Percentiles rank a stretch among this genome's conserved stretches.
Conservation (phyloP, 2,888 invertebrate genomes). For the Drosophila merina region DNA sequence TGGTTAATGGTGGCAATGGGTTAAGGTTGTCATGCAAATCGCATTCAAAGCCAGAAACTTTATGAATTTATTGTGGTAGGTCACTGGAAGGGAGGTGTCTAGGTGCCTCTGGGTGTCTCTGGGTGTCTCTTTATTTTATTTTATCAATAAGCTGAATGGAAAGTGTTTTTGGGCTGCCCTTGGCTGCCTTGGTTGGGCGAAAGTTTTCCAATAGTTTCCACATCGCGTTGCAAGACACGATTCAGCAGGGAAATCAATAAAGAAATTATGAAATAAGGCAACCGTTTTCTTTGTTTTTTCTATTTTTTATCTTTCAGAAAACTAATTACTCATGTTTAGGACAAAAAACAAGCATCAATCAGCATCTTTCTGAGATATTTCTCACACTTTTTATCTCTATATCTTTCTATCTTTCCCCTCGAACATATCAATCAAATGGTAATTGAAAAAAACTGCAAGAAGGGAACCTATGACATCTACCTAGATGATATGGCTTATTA, state of each 20-base stretch:
- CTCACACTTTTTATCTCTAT: conserved; percentile 4
- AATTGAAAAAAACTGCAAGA: conserved; percentile 29
- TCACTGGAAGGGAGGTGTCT: conserved; percentile 1
- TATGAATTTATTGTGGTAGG: conserved; percentile 29
- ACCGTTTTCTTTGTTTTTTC: not conserved
- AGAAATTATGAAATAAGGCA: not conserved
- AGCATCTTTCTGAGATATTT: not conserved
- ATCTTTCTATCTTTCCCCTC: conserved; percentile 7
- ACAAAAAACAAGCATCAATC: not conserved
- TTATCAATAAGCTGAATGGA: conserved; percentile 18
- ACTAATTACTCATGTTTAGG: conserved; percentile 1
- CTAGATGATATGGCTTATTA: conserved; percentile 10
- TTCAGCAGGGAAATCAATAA: not conserved
- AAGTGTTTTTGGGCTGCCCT: not conserved
- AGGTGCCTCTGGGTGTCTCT: too few relatives aligned
- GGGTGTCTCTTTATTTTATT: not conserved
- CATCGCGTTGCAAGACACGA: not conserved
- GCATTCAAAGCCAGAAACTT: not conserved
- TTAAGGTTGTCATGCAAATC: conserved; percentile 70
- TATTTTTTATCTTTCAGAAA: not conserved
- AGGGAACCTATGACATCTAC: conserved; percentile 4
- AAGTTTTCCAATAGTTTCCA: conserved; percentile 32
- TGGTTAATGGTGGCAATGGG: conserved; percentile 60
- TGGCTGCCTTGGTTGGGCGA: conserved; percentile 9
- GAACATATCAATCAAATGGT: conserved; percentile 29